These are phyloP conservation scores for Chironomus tentans DNA, from an alignment of 2,888 invertebrate species.

Conservation along the genomic window DNA sequence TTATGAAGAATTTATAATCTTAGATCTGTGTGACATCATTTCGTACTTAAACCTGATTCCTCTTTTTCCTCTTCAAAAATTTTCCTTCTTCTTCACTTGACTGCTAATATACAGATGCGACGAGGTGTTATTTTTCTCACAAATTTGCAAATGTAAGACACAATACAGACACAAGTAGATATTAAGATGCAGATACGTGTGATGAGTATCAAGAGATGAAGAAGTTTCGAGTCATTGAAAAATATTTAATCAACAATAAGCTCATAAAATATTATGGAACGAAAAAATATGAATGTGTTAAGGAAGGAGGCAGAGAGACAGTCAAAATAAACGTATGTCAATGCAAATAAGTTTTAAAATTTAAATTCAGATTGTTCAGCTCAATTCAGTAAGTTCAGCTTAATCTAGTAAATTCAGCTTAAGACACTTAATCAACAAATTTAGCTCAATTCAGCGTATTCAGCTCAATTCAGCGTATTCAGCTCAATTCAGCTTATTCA, in stretches of 20 bases:
- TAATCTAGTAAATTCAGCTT: no score
- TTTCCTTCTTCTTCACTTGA: no score
- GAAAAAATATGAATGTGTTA: neutral
- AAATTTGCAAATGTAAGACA: neutral
- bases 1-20: no score
- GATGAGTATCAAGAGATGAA: neutral
- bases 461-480: no score
- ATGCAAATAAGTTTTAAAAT: no score
- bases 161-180: neutral
- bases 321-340: no score
- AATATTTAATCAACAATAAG: constrained; percentile 4
- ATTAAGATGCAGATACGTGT: neutral
- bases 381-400: no score
- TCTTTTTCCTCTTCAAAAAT: neutral
- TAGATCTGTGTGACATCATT: neutral
- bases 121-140: constrained; percentile 24
- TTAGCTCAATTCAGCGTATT: no score
- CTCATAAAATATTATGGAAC: neutral
- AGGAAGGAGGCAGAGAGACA: no score
- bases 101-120: neutral
- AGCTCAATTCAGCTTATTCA: no score
- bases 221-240: neutral
- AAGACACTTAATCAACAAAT: no score
- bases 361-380: no score
- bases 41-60: neutral